Evolutionary conservation across 2,113 vertebrate species (phyloP).

Genomic region (Antigone vipio): DNA sequence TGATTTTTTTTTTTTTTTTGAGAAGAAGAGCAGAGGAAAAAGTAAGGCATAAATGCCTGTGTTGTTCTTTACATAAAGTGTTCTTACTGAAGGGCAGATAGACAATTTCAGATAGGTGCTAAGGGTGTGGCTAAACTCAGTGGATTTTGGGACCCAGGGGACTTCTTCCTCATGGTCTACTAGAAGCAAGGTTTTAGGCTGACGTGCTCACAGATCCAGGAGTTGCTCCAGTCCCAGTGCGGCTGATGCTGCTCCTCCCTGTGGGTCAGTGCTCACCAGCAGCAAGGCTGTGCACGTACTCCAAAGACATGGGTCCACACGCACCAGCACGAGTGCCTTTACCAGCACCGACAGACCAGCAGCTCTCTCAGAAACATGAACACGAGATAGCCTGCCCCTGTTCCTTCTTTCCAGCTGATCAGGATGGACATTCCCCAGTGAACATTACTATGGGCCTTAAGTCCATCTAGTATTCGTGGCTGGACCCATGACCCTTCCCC

Average conservation of each 20-base stretch:
- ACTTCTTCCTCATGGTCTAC: not conserved
- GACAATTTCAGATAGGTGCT: not conserved
- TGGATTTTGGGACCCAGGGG: not conserved
- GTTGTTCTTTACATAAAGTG: not conserved
- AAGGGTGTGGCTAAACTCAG: not conserved
- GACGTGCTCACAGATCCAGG: not conserved
- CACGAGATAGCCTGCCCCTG: not conserved
- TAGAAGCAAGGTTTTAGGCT: not conserved
- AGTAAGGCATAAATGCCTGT: not conserved
- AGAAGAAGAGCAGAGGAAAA: not conserved
- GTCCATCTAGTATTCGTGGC: not conserved
- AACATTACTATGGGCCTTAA: not conserved
- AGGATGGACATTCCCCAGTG: accelerated
- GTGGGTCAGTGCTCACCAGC: not conserved
- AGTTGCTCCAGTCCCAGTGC: not conserved
- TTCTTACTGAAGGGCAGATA: not conserved
- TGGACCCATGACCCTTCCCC: not conserved
- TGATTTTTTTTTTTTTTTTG: not conserved
- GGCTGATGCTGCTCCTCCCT: not conserved
- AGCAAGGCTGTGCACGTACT: not conserved
- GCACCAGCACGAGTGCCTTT: not conserved
- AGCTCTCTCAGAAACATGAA: not conserved
- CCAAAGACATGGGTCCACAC: not conserved
- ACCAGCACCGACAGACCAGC: not conserved
- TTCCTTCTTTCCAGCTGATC: not conserved